phyloP scores from a whole-genome alignment of 2,888 invertebrate genomes.

The Nasonia oneida region DNA sequence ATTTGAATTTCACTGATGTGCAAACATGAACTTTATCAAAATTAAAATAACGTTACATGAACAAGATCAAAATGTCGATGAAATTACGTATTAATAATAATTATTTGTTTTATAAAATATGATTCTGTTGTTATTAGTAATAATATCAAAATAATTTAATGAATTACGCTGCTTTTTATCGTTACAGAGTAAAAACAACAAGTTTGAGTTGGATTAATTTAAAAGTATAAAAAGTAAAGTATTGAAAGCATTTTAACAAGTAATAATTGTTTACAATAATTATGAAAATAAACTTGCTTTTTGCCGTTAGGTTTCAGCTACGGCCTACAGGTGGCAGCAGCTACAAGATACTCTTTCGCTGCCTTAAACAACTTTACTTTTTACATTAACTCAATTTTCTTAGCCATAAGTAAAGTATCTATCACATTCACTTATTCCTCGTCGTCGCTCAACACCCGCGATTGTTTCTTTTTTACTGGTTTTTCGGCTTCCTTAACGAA shows the following conservation, averaged over 20 bases:
- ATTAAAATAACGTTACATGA: background rate
- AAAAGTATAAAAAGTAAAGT: background rate
- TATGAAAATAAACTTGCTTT: background rate
- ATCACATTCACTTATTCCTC: conserved; percentile 68
- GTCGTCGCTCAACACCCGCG: conserved; percentile 70
- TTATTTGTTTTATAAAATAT: too few species aligned
- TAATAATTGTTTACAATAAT: background rate
- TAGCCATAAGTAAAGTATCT: background rate
- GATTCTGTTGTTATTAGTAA: too few species aligned
- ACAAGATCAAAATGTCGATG: background rate
- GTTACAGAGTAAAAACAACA: background rate
- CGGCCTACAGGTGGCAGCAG: conserved; percentile 57
- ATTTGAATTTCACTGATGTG: background rate
- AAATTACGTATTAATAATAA: background rate
- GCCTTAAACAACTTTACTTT: background rate
- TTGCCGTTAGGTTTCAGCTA: background rate
- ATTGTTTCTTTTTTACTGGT: conserved; percentile 63
- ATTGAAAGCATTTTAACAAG: background rate
- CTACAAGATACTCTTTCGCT: conserved; percentile 21
- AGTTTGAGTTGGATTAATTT: background rate
- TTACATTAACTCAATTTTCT: background rate
- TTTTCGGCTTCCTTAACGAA: conserved; percentile 45
- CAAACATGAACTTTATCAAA: background rate
- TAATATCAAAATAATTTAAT: too few species aligned
- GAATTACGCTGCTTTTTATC: background rate